Conservation (phyloP, 2,113 vertebrate genomes). For the Himantopus leucocephalus region DNA sequence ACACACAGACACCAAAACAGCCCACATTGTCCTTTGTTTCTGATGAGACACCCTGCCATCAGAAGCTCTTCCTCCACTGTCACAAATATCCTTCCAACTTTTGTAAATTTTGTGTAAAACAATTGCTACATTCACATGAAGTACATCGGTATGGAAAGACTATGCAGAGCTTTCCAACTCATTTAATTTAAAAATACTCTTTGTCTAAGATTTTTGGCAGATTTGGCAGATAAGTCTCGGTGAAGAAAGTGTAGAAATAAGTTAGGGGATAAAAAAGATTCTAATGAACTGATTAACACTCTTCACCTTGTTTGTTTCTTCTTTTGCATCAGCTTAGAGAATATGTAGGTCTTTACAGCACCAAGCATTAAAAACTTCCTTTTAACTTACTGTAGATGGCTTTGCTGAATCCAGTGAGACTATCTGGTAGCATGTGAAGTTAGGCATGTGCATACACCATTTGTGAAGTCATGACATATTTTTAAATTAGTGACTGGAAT, state of each 20-base stretch:
- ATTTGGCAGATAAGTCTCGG: not conserved
- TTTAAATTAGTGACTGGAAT: conserved; percentile 38
- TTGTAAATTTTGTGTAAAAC: not conserved
- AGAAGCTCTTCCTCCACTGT: not conserved
- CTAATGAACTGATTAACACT: not conserved
- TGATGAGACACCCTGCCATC: not conserved
- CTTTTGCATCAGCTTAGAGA: not conserved
- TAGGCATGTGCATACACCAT: not conserved
- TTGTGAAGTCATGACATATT: not conserved
- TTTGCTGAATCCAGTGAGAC: not conserved
- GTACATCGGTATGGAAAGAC: not conserved
- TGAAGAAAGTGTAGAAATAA: not conserved
- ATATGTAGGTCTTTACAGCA: not conserved
- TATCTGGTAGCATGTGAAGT: not conserved
- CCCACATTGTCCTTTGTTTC: not conserved
- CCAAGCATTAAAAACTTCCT: not conserved
- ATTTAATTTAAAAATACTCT: not conserved
- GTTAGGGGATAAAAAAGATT: not conserved
- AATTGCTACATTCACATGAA: not conserved
- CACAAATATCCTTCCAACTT: not conserved
- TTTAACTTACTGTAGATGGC: not conserved
- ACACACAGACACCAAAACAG: not conserved
- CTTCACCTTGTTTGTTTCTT: not conserved
- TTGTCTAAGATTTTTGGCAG: not conserved
- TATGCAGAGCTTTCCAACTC: not conserved